Evolutionary conservation across 2,888 invertebrate genomes (phyloP).

Genomic region (Chloromyia formosa): DNA sequence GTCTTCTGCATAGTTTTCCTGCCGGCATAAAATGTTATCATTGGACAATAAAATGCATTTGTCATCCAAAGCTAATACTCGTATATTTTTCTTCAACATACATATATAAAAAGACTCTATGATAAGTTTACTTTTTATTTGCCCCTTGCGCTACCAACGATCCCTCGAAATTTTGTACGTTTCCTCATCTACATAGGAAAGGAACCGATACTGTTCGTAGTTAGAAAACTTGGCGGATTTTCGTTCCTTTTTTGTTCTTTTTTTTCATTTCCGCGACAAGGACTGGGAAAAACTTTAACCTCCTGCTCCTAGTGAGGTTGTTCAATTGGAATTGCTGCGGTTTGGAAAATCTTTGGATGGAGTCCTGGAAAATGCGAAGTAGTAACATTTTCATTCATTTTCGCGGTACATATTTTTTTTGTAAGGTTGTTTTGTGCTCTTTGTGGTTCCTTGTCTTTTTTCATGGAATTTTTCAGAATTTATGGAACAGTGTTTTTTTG

Average conservation of each 20-base stretch:
- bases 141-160: background rate
- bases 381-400: background rate
- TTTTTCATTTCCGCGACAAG: background rate
- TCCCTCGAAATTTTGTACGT: too few species aligned
- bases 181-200: too few species aligned
- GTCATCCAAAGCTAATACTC: conserved; percentile 36
- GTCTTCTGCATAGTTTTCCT: conserved; percentile 3
- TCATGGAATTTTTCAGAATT: conserved; percentile 17
- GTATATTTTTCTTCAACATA: conserved; percentile 19
- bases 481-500: conserved; percentile 27
- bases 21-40: conserved; percentile 9
- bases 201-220: too few species aligned
- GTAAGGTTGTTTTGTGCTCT: background rate
- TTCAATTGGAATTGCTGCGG: conserved; percentile 11
- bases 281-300: background rate
- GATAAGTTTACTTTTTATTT: conserved; percentile 29
- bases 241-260: background rate
- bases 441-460: background rate
- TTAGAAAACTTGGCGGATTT: too few species aligned
- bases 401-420: background rate
- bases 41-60: conserved; percentile 39
- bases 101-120: conserved; percentile 2
- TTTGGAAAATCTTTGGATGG: background rate
- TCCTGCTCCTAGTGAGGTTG: background rate
- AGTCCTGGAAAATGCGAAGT: background rate